A percentile compares a stretch with the other conserved stretches of the same genome.
Conservation (phyloP, 2,888 invertebrate genomes). For the Tipula vernalis region DNA sequence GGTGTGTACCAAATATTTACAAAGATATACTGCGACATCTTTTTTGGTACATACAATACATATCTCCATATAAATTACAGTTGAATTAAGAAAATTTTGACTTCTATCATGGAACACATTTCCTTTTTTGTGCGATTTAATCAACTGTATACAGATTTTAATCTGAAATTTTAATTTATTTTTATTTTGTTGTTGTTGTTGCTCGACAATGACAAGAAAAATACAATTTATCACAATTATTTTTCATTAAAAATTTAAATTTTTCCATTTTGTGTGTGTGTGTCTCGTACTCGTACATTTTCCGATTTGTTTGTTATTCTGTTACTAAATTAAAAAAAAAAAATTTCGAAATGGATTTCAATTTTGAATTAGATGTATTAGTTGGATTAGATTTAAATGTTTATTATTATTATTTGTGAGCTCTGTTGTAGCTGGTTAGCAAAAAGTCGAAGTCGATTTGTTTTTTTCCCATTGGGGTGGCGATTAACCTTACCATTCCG, state of each 20-base stretch:
- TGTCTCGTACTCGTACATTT: neutral
- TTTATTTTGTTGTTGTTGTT: neutral
- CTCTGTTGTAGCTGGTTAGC: neutral
- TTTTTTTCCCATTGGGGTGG: neutral
- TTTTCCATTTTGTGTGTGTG: neutral
- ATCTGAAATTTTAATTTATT: neutral
- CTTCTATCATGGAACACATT: neutral
- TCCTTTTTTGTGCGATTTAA: neutral
- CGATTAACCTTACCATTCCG: neutral
- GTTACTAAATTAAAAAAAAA: neutral
- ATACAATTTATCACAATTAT: conserved; percentile 4
- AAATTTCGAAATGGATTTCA: neutral
- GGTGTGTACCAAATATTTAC: neutral
- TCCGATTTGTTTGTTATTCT: neutral
- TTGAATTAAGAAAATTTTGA: neutral
- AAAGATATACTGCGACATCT: neutral
- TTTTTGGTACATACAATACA: neutral
- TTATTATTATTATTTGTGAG: neutral
- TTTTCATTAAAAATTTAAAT: conserved; percentile 4
- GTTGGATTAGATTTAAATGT: neutral
- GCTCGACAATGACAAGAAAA: neutral
- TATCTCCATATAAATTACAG: neutral
- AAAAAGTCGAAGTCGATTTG: neutral
- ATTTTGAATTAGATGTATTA: neutral
- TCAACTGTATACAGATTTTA: neutral